Base-by-base conservation (phyloP, 2,113 vertebrate species). In the Lanius collurio region DNA sequence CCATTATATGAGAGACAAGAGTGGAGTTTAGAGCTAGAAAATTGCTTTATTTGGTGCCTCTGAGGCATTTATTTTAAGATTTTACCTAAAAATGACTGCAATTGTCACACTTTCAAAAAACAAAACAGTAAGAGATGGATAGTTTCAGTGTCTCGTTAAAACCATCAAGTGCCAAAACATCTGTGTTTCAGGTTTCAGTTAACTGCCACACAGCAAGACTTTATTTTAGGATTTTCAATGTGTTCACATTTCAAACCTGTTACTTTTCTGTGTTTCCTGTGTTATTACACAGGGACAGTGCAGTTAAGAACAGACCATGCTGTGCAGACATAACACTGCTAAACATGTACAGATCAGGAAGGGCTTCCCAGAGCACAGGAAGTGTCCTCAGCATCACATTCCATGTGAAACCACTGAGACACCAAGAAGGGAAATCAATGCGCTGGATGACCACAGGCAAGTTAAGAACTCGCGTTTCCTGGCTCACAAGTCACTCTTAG, bases 361-460 rank as follows among this genome's bases (percentile, higher is more conserved):
- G 57, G 77, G 67, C 63, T 90, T 77, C 56, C 13, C 1, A 68
- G 62, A 88, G 52, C 71, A 55, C 42, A 22, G 55, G 19, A 56
- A 78, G 68, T 30, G 30, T 87, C 94, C 88, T 47, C 65, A 60
- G 86, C 73, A 95, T 60, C 52, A 35, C 7, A 19, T 35, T 93
- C 74, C 79, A 78, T 81, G 30, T 75, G 92, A 95, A 90, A 86
- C 67, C 79, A 75, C 76, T 39, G 85, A 86, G 85, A 89, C 76
- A 90, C 76, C 24, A 44, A 49, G 88, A 31, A 67, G 16, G 55
- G 71, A 86, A 96, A 93, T 83, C 92, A 77, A 20, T 81, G 76
- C 74, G 82, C 87, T 88, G 24, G 42, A 52, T 87, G 76, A 95
- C 80, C 76, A 94, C 76, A 75, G 88, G 94, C 94, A 71, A 94